Conservation (phyloP, 2,113 vertebrate genomes). For the Lophotis ruficrista region DNA sequence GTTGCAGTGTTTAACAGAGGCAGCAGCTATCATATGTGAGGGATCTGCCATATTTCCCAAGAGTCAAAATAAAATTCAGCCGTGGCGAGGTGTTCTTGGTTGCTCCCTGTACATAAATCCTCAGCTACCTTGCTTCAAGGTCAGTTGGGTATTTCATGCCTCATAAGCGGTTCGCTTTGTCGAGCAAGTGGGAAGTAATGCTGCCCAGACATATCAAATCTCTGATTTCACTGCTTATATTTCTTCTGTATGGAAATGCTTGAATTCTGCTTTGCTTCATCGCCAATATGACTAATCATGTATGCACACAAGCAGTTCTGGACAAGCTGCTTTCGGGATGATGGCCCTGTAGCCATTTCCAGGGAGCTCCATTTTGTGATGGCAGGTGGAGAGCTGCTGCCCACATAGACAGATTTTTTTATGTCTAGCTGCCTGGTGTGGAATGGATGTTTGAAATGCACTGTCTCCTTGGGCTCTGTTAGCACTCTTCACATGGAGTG, state of each 20-base stretch:
- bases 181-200: not conserved
- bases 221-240: not conserved
- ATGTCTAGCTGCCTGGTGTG: not conserved
- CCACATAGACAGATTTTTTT: not conserved
- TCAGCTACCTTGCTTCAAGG: slow-evolving; percentile 9
- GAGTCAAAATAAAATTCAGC: not conserved
- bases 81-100: accelerated
- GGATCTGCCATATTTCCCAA: not conserved
- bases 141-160: not conserved
- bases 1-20: not conserved
- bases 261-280: not conserved
- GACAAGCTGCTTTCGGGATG: not conserved
- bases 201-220: not conserved
- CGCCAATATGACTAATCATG: not conserved
- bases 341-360: accelerated
- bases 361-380: not conserved
- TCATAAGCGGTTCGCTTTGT: not conserved
- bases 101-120: not conserved
- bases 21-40: not conserved
- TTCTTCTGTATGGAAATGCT: not conserved
- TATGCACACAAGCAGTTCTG: not conserved
- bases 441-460: not conserved
- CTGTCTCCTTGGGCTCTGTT: not conserved
- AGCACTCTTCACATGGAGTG: not conserved
- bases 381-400: not conserved